phyloP scores from a whole-genome alignment of 2,888 invertebrate species.

The Timema cristinae region DNA sequence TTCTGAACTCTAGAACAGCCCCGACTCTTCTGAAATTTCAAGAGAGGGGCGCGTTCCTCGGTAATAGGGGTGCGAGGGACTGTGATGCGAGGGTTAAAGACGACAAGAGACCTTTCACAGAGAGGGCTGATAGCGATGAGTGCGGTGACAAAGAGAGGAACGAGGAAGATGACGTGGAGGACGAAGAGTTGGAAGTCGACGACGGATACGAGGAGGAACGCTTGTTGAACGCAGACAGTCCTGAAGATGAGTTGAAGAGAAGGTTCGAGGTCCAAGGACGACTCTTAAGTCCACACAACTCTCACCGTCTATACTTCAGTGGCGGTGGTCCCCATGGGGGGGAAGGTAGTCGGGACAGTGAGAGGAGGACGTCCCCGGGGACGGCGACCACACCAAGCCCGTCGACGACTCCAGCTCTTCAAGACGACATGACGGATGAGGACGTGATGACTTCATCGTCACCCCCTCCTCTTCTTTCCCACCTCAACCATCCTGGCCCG shows the following conservation, averaged over 20 bases:
- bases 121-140: constrained; percentile 29
- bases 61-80: constrained; percentile 32
- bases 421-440: background rate
- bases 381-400: constrained; percentile 41
- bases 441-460: constrained; percentile 2
- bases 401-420: background rate
- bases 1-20: too few species aligned
- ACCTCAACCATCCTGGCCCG: too few species aligned
- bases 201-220: constrained; percentile 39
- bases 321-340: too few species aligned
- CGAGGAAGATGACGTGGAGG: constrained; percentile 47
- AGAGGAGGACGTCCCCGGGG: constrained; percentile 48
- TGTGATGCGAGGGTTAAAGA: constrained; percentile 29
- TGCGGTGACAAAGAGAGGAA: constrained; percentile 34
- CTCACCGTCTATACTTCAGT: too few species aligned
- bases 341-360: constrained; percentile 36
- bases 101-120: constrained; percentile 33
- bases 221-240: too few species aligned
- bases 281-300: too few species aligned
- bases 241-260: too few species aligned
- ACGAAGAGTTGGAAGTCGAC: constrained; percentile 53
- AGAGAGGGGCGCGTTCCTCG: constrained; percentile 46
- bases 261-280: too few species aligned
- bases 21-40: too few species aligned
- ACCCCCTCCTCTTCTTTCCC: background rate